Base-by-base conservation (phyloP, 2,113 vertebrate genomes). In the Dromiciops gliroides region DNA sequence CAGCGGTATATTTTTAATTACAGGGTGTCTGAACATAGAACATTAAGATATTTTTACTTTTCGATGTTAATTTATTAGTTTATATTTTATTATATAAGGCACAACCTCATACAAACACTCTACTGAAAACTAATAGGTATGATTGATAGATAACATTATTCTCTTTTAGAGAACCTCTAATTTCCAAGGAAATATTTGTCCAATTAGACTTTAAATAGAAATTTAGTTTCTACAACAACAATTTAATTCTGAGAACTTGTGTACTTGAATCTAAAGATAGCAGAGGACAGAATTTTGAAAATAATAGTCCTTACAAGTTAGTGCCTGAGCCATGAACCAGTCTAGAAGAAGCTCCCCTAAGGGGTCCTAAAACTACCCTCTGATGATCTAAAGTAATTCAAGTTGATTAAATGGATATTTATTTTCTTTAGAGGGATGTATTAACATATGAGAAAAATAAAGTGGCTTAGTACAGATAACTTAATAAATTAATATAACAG, bases 241-340 rank as follows among this genome's bases (percentile, higher is more conserved):
- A 48, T 90, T 95, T 31, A 93, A 91, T 91, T 90, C 24, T 51
- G 52, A 91, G 5, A 83, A 44, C 67, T 23, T 7, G 44, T 44
- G 14, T n/a, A 83, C 37, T 83, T 0, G 2, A 83, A 8, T n/a
- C 37, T 83, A 83, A 92, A 89, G 48, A 92, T 37, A 94, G 44
- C 48, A 88, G 94, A 47, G 92, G 67, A 90, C 53, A 75, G 91
- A 75, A 53, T 88, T 92, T 91, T 91, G 67, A 95, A 96, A 95
- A 52, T 51, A 90, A 48, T 51, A 89, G 28, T 90, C 50, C 90
- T 96, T 48, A 50, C 50, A 89, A 50, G 22, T 89, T n/a, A 90
- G 24, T 26, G 22, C 47, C 2, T 93, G 75, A 88, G 47, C n/a
- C n/a, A 44, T 44, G 19, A 83, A 44, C 67, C 37, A 88, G 23